Base-by-base conservation (phyloP, 2,888 invertebrate genomes). In the Augochlorella aurata region DNA sequence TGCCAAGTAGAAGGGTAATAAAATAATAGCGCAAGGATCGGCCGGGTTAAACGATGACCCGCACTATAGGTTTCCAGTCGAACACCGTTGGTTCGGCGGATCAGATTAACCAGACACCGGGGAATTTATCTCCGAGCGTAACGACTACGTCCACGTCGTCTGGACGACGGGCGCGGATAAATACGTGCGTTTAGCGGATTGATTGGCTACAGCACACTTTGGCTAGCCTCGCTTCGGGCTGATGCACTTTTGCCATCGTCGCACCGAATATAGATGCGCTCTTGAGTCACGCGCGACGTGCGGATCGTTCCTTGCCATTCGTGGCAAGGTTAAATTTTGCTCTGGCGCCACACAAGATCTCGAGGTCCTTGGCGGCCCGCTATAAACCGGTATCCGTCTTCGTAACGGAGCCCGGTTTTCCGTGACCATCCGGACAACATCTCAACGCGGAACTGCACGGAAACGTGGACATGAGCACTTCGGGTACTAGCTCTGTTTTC, bases 131-230 rank as follows among this genome's bases (percentile, higher is more conserved):
- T 86, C 77, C 67, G 52, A 73, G 70, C 72, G 81, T 72, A 82
- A 82, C 82, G 80, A 79, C 78, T 77, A 77, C 76, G 80, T 72
- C 74, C 78, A 74, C 77, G 80, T 84, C 86, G 81, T 73, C 78
- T 72, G 79, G 52, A 70, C 82, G 87, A 87, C 84, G 84, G 87
- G 83, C 87, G 38, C 79, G 87, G 82, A 91, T 91, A 90, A 91
- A 91, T 91, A 91, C 87, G 89, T 82, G 86, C 87, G 89, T 91
- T 91, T 88, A 88, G 79, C 85, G 89, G 89, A 91, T 91, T 92
- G 91, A 92, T 91, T 87, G 91, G 89, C 87, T 92, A 92, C 91
- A 91, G 88, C 87, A 84, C 87, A 87, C 85, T 91, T 91, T 91
- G 92, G 92, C 91, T 89, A 90, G 89, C 82, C 86, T 87, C 81